A percentile compares a stretch with the other conserved stretches of the same genome.
Evolutionary conservation across 2,888 invertebrate genomes (phyloP).

Genomic region (Pinctada fucata): DNA sequence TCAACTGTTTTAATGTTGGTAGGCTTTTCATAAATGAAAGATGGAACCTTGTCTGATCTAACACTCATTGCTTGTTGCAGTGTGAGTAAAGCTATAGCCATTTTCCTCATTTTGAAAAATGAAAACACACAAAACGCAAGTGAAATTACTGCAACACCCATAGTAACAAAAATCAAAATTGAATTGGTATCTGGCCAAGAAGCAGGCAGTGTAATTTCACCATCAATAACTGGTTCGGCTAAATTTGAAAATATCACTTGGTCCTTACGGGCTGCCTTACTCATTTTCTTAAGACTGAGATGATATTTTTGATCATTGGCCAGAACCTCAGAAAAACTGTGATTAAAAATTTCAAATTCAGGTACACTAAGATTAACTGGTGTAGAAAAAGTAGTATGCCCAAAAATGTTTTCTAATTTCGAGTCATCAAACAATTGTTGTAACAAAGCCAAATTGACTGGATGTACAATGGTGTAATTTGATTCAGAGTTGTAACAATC

Average conservation of each 20-base stretch:
- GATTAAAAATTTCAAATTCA: conserved; percentile 15
- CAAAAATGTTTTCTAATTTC: conserved; percentile 5
- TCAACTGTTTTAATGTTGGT: too few species aligned
- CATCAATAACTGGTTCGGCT: too few species aligned
- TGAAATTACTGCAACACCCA: conserved; percentile 11
- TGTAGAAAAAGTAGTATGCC: conserved; percentile 5
- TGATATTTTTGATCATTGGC: conserved; percentile 7
- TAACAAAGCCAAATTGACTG: conserved; percentile 15
- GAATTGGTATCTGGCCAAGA: conserved; percentile 24
- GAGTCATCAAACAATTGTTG: conserved; percentile 26
- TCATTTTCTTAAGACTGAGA: conserved; percentile 23
- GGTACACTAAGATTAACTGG: conserved; percentile 13
- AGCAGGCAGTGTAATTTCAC: conserved; percentile 6
- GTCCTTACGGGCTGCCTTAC: conserved; percentile 18
- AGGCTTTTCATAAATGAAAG: too few species aligned
- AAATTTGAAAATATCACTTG: conserved; percentile 3
- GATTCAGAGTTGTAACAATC: conserved; percentile 1
- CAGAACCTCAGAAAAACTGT: conserved; percentile 12
- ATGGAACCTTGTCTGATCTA: too few species aligned
- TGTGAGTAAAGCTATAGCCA: too few species aligned
- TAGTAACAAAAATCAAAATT: conserved; percentile 7
- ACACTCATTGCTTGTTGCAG: too few species aligned
- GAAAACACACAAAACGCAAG: too few species aligned
- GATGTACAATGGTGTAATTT: neutral
- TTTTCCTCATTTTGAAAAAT: too few species aligned